A percentile compares a stretch with the other conserved stretches of the same genome.
These are phyloP conservation scores for Chrysoperla carnea DNA, from an alignment of 1,140 invertebrate genomes.

Conservation along the genomic window DNA sequence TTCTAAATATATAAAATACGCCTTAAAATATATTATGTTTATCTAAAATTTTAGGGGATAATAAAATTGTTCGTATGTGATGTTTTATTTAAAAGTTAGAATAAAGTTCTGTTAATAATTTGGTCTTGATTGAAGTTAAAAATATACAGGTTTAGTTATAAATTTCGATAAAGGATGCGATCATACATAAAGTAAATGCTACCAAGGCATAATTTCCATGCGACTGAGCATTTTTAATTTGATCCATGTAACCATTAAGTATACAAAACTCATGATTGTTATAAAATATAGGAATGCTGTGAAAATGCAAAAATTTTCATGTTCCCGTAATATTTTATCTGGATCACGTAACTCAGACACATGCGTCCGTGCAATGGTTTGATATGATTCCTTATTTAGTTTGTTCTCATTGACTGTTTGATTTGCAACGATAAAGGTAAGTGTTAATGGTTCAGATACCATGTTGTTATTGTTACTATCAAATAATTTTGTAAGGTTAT, in stretches of 20 bases:
- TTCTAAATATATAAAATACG: no score
- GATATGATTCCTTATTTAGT: slow-evolving; percentile 2
- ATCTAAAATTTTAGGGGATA: no score
- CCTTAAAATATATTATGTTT: no score
- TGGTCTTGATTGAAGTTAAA: no score
- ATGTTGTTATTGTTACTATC: slow-evolving; percentile 9
- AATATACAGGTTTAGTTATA: no score
- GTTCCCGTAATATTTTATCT: slow-evolving; percentile 5
- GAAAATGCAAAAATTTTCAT: slow-evolving; percentile 18
- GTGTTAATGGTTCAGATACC: no score
- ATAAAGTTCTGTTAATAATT: no score
- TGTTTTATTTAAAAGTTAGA: no score
- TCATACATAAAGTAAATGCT: slow-evolving; percentile 5
- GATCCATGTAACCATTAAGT: slow-evolving; percentile 20
- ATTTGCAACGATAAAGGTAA: no score
- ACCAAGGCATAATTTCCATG: slow-evolving; percentile 20
- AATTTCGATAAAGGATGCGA: no score
- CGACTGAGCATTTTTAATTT: slow-evolving; percentile 19
- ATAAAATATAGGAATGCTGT: slow-evolving; percentile 22
- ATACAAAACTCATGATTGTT: slow-evolving; percentile 19
- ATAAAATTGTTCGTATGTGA: no score
- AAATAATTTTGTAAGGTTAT: neutral
- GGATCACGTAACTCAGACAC: neutral
- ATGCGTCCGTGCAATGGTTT: slow-evolving; percentile 2
- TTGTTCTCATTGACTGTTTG: slow-evolving; percentile 11